A percentile compares a stretch with the other conserved stretches of the same genome.
Conservation (phyloP, 2,888 invertebrate genomes). For the Gortyna flavago region DNA sequence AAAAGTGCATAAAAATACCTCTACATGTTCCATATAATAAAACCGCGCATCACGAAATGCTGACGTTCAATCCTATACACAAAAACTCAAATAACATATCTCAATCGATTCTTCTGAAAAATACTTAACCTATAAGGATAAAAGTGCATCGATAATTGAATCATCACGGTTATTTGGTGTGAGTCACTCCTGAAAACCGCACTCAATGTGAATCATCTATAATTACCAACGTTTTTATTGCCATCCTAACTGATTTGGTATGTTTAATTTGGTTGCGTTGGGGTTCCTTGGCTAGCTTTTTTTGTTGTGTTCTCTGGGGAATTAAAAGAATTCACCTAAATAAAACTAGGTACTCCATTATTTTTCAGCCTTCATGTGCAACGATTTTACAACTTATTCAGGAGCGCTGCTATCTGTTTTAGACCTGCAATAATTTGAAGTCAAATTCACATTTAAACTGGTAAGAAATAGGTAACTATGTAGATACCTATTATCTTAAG, state of each 20-base stretch:
- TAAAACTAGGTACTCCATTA: no score
- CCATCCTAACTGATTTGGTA: conserved; percentile 59
- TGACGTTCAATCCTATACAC: neutral
- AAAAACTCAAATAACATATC: neutral
- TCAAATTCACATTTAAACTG: neutral
- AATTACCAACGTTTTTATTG: conserved; percentile 65
- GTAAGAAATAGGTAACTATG: neutral
- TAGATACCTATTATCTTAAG: no score
- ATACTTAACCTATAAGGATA: conserved; percentile 38
- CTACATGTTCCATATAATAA: neutral
- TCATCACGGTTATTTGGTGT: conserved; percentile 58
- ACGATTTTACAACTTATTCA: no score
- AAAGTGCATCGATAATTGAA: conserved; percentile 65
- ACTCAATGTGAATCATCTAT: conserved; percentile 58
- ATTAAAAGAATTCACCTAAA: neutral
- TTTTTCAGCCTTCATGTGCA: no score
- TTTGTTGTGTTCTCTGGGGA: neutral
- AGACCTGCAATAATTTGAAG: no score
- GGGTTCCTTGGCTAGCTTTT: conserved; percentile 21
- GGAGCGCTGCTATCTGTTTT: no score
- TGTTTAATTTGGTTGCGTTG: conserved; percentile 50
- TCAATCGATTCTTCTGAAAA: conserved; percentile 21
- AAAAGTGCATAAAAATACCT: neutral
- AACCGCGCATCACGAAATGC: neutral
- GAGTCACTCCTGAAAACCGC: conserved; percentile 62